Percentiles rank a stretch among this genome's conserved stretches.
Evolutionary conservation across 2,888 invertebrate genomes (phyloP).

Genomic region (Autographa pulchrina): DNA sequence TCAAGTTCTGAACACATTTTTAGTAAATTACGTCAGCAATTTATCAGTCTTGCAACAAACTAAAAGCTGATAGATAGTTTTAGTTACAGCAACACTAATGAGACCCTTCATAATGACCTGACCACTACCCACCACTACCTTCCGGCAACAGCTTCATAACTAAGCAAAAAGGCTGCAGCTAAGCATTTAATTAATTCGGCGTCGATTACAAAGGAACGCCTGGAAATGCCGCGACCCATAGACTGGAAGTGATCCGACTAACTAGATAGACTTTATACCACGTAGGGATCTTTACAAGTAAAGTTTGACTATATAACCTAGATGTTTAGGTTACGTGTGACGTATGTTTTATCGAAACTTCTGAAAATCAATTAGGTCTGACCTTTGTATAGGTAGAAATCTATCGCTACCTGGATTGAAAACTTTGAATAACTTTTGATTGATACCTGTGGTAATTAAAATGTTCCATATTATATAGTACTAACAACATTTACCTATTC

Average conservation of each 20-base stretch:
- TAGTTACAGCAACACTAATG: neutral
- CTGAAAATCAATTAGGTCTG: neutral
- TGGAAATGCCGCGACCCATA: conserved; percentile 12
- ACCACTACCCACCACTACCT: neutral
- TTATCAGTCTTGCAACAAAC: neutral
- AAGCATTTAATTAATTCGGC: conserved; percentile 40
- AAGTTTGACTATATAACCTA: neutral
- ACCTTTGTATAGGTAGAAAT: neutral
- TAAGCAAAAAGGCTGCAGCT: conserved; percentile 16
- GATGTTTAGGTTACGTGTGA: neutral
- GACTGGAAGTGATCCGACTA: conserved; percentile 21
- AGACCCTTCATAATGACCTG: neutral
- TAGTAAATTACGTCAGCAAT: neutral
- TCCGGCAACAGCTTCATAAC: neutral
- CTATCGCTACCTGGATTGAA: neutral
- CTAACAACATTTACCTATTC: no score
- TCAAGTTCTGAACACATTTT: neutral
- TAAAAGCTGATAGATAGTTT: neutral
- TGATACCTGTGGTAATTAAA: no score
- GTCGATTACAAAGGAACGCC: conserved; percentile 37
- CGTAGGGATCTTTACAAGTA: neutral
- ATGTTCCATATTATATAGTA: no score
- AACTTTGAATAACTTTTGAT: no score
- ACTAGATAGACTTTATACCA: neutral
- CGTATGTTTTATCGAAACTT: neutral